Evolutionary conservation across 2,888 invertebrate genomes (phyloP), one percentile per base, ranked within the genome.

Genomic region (Synergus japonicus): DNA sequence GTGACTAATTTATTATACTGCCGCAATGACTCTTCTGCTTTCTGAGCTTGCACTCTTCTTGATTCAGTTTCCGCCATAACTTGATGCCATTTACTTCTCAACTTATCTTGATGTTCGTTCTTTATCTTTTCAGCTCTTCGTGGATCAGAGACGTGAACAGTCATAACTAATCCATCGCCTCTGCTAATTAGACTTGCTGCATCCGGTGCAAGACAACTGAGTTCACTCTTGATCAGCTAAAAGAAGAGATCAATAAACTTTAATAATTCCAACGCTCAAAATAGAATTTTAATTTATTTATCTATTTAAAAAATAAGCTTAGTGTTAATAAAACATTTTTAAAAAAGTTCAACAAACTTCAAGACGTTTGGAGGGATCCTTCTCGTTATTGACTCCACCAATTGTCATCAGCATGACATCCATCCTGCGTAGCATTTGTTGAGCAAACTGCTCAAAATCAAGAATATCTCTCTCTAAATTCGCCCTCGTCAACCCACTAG

Each of bases 131-230:
- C 94, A 0, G 95, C 95, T n/a, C 94, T 92, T 60, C 90, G 90
- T 37, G 95, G 94, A 88, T 94, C 93, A 41, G 90, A 88, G 82
- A 89, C 91, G 85, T 96, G 96, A n/a, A 94, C 94, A 63, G 94
- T 94, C 90, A 96, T 94, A 43, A 96, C 95, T 65, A 97, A 93
- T 79, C 95, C 95, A 91, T 97, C 96, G 0, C 97, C 96, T 88
- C 95, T 95, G 22, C 96, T 96, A 84, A 97, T 96, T 49, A 96
- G 93, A 79, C 95, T 94, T 8, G 96, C 96, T 81, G 96, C 96
- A 90, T 96, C 96, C 2, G 96, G 96, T 13, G 96, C 96, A 83
- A 96, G 91, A 79, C 93, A 92, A 49, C 94, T 94, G 82, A 95
- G 90, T 90, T 95, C 95, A 85, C 93, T 92, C 89, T 95, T 95